Conservation (phyloP, 30 jellyfish, hydroid and myxozoan species). For the Pseudorhiza aurosa region DNA sequence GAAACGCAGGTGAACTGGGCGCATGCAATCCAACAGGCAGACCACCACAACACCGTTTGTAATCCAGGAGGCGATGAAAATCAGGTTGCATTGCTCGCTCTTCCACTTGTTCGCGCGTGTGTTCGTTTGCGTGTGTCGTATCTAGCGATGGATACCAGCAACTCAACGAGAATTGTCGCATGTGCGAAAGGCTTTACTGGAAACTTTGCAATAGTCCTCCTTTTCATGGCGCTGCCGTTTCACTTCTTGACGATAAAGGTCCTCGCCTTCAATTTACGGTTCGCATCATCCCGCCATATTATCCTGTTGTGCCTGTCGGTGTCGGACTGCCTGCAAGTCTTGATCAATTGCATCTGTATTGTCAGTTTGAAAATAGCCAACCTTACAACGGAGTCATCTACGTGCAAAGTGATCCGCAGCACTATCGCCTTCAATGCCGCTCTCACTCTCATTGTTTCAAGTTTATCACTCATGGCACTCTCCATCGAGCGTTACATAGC, state of each 20-base stretch:
- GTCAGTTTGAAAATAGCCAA: too few species aligned
- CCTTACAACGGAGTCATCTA: not conserved
- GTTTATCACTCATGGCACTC: not conserved
- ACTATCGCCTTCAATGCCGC: not conserved
- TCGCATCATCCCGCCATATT: not conserved
- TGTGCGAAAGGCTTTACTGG: not conserved
- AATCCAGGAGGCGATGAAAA: too few species aligned
- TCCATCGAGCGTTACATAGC: slow-evolving; percentile 1
- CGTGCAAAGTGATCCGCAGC: not conserved
- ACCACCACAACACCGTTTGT: too few species aligned
- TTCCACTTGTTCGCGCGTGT: too few species aligned
- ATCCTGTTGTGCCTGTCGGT: slow-evolving; percentile 6
- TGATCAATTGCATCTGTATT: not conserved
- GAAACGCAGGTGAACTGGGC: too few species aligned
- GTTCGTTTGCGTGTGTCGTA: too few species aligned
- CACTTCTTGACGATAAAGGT: not conserved
- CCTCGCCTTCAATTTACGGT: not conserved
- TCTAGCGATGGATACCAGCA: too few species aligned
- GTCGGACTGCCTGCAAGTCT: slow-evolving; percentile 2
- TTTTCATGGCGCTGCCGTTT: slow-evolving; percentile 6
- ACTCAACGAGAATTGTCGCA: too few species aligned
- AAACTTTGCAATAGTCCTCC: not conserved
- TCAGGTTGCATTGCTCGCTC: too few species aligned
- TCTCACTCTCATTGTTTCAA: not conserved
- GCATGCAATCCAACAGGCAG: too few species aligned